Evolutionary conservation across 2,113 vertebrate genomes (phyloP).

Genomic region (Pungitius pungitius): DNA sequence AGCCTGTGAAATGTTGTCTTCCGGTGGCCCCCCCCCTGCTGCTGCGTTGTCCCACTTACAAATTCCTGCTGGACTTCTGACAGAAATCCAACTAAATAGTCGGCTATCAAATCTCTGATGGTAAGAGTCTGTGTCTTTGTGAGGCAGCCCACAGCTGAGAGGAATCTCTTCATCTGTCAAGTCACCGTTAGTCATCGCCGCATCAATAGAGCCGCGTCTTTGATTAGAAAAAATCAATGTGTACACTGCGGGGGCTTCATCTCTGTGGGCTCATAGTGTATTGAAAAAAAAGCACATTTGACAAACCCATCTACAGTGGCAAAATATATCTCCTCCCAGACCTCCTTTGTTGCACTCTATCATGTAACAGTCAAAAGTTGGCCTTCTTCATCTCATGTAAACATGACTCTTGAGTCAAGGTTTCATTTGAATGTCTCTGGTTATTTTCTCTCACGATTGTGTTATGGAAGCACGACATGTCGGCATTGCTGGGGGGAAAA

Average conservation of each 20-base stretch:
- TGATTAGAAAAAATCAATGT: conserved; percentile 72
- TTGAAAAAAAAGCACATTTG: conserved; percentile 61
- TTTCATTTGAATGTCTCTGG: conserved; percentile 15
- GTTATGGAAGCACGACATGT: conserved; percentile 38
- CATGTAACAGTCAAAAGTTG: conserved; percentile 32
- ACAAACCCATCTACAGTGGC: conserved; percentile 59
- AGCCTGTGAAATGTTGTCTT: conserved; percentile 43
- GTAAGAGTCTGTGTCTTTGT: conserved; percentile 39
- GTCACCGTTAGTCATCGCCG: conserved; percentile 64
- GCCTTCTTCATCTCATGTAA: conserved; percentile 31
- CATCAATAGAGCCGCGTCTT: conserved; percentile 58
- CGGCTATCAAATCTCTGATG: conserved; percentile 50
- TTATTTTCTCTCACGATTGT: conserved; percentile 11
- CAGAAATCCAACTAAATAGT: conserved; percentile 45
- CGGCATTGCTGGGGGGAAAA: conserved; percentile 4
- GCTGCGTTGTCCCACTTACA: conserved; percentile 47
- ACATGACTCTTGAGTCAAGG: conserved; percentile 39
- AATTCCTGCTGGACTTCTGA: conserved; percentile 58
- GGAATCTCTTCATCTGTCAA: conserved; percentile 63
- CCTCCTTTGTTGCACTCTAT: conserved; percentile 40
- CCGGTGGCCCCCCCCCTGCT: conserved; percentile 4
- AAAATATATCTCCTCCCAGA: conserved; percentile 41
- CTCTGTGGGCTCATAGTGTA: conserved; percentile 57
- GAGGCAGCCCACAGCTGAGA: conserved; percentile 25
- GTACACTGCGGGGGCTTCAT: conserved; percentile 60